Evolutionary conservation across 2,797 vertebrate species (phyloP), one percentile per base, ranked within the genome.

Genomic region (Amphiprion clarkii): DNA sequence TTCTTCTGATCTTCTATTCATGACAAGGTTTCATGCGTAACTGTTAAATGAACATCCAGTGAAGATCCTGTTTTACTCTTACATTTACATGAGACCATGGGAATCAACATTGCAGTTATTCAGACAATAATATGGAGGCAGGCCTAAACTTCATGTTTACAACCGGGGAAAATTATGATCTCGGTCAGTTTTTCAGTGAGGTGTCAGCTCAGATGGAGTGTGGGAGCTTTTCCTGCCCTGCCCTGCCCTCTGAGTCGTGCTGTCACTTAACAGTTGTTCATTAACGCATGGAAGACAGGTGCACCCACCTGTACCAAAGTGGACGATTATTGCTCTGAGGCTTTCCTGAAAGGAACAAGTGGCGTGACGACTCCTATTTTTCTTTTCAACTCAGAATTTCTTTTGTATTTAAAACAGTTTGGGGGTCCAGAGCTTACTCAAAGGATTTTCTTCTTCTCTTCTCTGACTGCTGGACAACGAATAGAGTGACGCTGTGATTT

Each of bases 221-320:
- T 86, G 87, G 60, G 82, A 88, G 78, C 70, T 78, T 61, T 57
- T 55, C 53, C 14, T 31, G 53, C 27, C 48, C 74, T 36, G 27
- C 76, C 80, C 77, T 79, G 23, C 70, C 69, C 59, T 79, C 72
- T 36, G 48, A 19, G 58, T 67, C 51, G 7, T 74, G 0, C 67
- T 69, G 75, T 81, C 82, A 80, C 67, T 36, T 8, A 3, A 55
- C 71, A 73, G 94, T 95, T 94, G 92, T 94, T 95, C 92, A 95
- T 95, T 95, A 95, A 95, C 94, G 4, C 27, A 33, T 44, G 19
- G 49, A 69, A 74, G 83, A 78, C 80, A 85, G 79, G 76, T 74
- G 76, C 81, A 84, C 19, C 59, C 66, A 71, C 65, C 48, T 5
- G 17, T 25, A 75, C 54, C 81, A 64, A 84, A 69, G 69, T 31